These are phyloP conservation scores for Amiota communis DNA, from an alignment of 2,888 invertebrate genomes.

Conservation along the genomic window DNA sequence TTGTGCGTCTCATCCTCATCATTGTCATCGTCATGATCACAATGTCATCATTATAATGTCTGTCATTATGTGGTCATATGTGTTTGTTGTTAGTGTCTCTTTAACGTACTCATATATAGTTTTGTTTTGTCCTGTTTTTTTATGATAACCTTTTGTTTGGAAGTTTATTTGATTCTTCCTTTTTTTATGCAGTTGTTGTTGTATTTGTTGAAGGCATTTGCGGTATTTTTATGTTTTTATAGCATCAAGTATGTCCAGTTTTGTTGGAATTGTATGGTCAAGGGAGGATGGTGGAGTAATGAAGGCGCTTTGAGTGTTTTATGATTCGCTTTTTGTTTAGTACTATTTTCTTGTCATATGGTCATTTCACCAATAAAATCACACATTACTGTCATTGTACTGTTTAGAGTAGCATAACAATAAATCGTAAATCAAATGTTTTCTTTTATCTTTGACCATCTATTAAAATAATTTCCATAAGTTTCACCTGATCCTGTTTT, in stretches of 20 bases:
- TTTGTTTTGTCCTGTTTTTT: constrained; percentile 30
- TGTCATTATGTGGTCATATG: constrained; percentile 47
- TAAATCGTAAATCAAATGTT: constrained; percentile 1
- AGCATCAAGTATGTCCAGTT: constrained; percentile 24
- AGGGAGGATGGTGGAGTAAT: background rate
- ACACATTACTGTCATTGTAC: constrained; percentile 54
- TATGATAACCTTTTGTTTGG: constrained; percentile 43
- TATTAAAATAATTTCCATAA: too few species aligned
- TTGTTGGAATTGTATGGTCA: background rate
- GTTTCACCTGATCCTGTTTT: too few species aligned
- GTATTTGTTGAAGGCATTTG: constrained; percentile 60
- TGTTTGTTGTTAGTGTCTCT: constrained; percentile 43
- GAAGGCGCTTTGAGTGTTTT: background rate
- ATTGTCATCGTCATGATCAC: constrained; percentile 15
- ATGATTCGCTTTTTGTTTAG: constrained; percentile 34
- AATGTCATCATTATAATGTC: constrained; percentile 47
- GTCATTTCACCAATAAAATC: constrained; percentile 22
- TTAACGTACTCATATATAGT: too few species aligned
- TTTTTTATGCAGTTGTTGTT: constrained; percentile 39
- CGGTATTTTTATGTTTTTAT: constrained; percentile 51
- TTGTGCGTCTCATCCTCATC: constrained; percentile 26
- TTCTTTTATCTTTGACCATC: constrained; percentile 18
- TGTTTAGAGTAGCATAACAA: background rate
- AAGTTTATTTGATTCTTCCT: constrained; percentile 51
- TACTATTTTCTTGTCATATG: constrained; percentile 53